Evolutionary conservation across 23 tunicate genomes (phyloP).

Genomic region (Aplidium turbinatum): DNA sequence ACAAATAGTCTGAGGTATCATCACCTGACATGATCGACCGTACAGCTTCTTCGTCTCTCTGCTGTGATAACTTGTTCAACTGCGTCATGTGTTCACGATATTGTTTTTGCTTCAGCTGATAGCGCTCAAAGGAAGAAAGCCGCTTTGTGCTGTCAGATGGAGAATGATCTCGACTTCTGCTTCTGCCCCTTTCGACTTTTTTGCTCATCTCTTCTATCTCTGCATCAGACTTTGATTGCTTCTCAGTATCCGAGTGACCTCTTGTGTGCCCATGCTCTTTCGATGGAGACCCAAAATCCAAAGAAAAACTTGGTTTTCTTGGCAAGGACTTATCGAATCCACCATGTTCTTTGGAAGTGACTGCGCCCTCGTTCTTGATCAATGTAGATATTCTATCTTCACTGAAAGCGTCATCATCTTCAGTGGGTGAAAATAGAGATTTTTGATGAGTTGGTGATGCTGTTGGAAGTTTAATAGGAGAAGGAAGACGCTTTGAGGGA

Average conservation of each 20-base stretch:
- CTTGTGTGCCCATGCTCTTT: too few species aligned
- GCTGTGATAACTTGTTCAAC: constrained; percentile 51
- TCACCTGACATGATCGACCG: constrained; percentile 77
- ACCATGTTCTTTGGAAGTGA: neutral
- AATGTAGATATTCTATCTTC: neutral
- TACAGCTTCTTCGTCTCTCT: constrained; percentile 90
- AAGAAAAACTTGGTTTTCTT: neutral
- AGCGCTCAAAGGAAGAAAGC: constrained; percentile 44
- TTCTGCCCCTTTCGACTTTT: neutral
- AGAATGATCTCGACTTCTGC: neutral
- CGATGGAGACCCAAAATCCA: too few species aligned
- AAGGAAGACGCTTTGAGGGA: neutral
- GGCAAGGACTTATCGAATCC: neutral
- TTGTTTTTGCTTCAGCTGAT: constrained; percentile 38
- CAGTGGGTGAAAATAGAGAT: constrained; percentile 9
- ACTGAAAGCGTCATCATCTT: neutral
- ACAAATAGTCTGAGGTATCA: constrained; percentile 4
- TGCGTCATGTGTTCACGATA: constrained; percentile 27
- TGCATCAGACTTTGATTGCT: neutral
- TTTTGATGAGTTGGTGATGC: constrained; percentile 12
- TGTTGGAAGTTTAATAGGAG: neutral
- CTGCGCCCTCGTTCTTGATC: neutral
- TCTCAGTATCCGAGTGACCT: too few species aligned
- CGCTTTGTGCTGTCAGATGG: constrained; percentile 6
- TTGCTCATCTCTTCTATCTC: neutral